phyloP scores from a whole-genome alignment of 2,113 vertebrate genomes.

The Lepidothrix coronata region DNA sequence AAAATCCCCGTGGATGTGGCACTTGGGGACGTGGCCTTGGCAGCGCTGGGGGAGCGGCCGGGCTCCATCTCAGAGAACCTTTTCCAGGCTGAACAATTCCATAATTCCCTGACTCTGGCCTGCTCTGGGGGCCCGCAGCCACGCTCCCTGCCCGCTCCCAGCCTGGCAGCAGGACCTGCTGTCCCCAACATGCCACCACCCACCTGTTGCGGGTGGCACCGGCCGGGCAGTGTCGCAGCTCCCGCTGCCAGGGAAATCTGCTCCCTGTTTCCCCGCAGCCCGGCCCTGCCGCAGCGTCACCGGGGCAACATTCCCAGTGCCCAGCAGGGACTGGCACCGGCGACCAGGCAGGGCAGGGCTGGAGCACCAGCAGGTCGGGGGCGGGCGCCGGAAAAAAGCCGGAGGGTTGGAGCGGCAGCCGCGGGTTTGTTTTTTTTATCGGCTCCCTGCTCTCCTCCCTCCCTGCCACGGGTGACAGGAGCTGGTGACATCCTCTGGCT shows the following conservation, averaged over 20 bases:
- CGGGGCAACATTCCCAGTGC: not conserved
- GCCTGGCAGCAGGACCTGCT: not conserved
- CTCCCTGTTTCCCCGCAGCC: not conserved
- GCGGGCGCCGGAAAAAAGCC: not conserved
- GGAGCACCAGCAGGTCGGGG: not conserved
- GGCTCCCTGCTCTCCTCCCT: not conserved
- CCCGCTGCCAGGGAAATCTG: not conserved
- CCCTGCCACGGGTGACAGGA: not conserved
- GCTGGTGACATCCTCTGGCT: not conserved
- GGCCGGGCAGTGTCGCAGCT: fast-evolving
- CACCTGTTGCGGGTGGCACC: not conserved
- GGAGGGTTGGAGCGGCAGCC: not conserved
- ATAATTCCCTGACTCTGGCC: fast-evolving
- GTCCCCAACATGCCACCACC: not conserved
- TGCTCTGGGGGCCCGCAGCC: fast-evolving
- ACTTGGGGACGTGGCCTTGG: not conserved
- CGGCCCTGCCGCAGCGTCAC: not conserved
- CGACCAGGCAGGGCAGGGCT: not conserved
- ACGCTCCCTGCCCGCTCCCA: fast-evolving
- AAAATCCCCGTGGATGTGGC: fast-evolving
- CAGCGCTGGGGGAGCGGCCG: fast-evolving
- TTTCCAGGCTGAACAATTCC: not conserved
- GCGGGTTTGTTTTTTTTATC: not conserved
- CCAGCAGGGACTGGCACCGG: not conserved
- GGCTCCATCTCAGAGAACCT: fast-evolving